Conservation (phyloP, 2,888 invertebrate genomes). For the Drosophila anomalipes region DNA sequence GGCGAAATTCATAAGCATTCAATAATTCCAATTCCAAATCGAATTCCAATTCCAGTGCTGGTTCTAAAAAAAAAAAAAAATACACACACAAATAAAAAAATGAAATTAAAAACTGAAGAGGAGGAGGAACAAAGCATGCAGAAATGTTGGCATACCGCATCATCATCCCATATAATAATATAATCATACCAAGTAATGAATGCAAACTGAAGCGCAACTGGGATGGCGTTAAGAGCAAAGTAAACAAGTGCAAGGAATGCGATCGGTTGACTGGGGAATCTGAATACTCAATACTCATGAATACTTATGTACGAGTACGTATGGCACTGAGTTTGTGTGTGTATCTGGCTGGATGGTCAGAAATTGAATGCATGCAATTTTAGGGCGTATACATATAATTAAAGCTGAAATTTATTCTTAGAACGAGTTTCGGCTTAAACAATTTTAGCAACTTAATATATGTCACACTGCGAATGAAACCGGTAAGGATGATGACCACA, state of each 20-base stretch:
- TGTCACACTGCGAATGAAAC: constrained; percentile 55
- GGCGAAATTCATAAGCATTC: constrained; percentile 34
- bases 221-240: constrained; percentile 62
- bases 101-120: neutral
- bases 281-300: constrained; percentile 19
- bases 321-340: constrained; percentile 1
- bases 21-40: constrained; percentile 29
- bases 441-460: constrained; percentile 41
- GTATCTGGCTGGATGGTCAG: constrained; percentile 26
- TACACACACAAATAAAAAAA: neutral
- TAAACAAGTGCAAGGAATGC: constrained; percentile 63
- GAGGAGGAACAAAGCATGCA: constrained; percentile 43
- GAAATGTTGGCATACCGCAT: constrained; percentile 46
- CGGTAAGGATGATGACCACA: constrained; percentile 62
- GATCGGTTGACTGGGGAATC: neutral
- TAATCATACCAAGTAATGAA: constrained; percentile 50
- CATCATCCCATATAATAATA: constrained; percentile 40
- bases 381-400: constrained; percentile 52
- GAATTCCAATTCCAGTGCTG: constrained; percentile 7
- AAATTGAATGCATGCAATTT: constrained; percentile 50
- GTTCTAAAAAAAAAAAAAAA: neutral
- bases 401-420: constrained; percentile 76
- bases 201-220: constrained; percentile 42
- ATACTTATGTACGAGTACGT: constrained; percentile 29
- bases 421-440: constrained; percentile 69